Evolutionary conservation across 64 coral and sea anemone genomes (phyloP), one percentile per base, ranked within the genome.

Genomic region (Orbicella faveolata): DNA sequence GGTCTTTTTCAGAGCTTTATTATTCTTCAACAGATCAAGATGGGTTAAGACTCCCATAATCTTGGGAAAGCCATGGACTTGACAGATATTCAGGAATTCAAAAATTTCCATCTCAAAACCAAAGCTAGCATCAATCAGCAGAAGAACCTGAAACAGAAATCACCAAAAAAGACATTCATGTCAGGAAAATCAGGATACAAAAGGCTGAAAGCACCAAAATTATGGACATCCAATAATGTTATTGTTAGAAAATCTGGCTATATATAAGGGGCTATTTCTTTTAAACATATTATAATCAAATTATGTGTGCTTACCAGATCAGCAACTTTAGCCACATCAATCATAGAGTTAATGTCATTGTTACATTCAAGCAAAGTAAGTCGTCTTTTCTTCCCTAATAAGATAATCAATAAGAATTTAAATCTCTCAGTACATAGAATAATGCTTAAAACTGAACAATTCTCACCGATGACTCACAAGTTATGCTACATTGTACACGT

Each of bases 21-120:
- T 99, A 55, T 99, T 88, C 70, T 92, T 99, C 51, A 99, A 79
- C 57, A 99, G 64, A 72, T 99, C 97, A 23, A 99, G 92, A 67
- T 99, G 97, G 0, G 97, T 99, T 8, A 99, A 76, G 0, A 99
- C 91, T 35, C 97, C 97, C 83, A 99, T 99, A 35, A 99, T 99
- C 88, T 99, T 99, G 3, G 97, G 97, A 33, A 99, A 99, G 36
- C 97, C 97, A 89, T 99, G 97, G 8, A 99, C 94, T 94, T 99
- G 97, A 74, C 97, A 99, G 57, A 99, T 91, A 63, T 95, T 99
- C n/a, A 99, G 94, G 76, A 99, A 99, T 86, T 99, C 97, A 96
- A 99, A 99, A 13, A 99, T 89, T 66, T 99, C 97, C 97, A 99
- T 99, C 78, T 99, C 97, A 94, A 99, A 99, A 0, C 97, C 97